Evolutionary conservation across 2,113 vertebrate species (phyloP).

Genomic region (Misgurnus anguillicaudatus): DNA sequence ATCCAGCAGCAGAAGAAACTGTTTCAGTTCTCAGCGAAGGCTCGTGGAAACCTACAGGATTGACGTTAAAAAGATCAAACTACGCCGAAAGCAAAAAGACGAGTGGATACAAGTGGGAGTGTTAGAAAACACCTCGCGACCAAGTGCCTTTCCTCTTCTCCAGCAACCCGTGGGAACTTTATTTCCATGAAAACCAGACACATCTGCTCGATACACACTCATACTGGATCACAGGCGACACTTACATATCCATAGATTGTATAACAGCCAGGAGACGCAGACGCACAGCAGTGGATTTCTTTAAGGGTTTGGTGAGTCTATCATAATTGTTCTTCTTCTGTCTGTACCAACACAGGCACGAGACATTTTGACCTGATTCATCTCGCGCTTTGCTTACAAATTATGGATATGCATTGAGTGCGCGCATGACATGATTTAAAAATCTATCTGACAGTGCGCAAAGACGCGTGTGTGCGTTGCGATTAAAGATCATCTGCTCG

Average conservation of each 20-base stretch:
- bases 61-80: slow-evolving; percentile 33
- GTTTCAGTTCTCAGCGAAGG: slow-evolving; percentile 57
- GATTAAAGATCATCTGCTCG: slow-evolving; percentile 17
- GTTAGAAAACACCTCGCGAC: slow-evolving; percentile 25
- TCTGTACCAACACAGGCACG: neutral
- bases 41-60: slow-evolving; percentile 54
- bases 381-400: slow-evolving; percentile 24
- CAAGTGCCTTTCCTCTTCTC: slow-evolving; percentile 34
- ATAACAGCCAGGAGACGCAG: neutral
- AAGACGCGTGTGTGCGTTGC: neutral
- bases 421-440: slow-evolving; percentile 9
- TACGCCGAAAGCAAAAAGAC: neutral
- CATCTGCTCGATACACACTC: slow-evolving; percentile 19
- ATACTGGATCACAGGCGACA: neutral
- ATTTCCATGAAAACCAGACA: slow-evolving; percentile 1
- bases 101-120: slow-evolving; percentile 29
- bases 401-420: slow-evolving; percentile 26
- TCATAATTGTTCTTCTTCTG: neutral
- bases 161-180: slow-evolving; percentile 44
- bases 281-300: neutral
- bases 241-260: slow-evolving; percentile 37
- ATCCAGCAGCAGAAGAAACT: slow-evolving; percentile 63
- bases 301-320: slow-evolving; percentile 40
- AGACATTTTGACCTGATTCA: slow-evolving; percentile 20
- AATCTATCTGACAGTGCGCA: slow-evolving; percentile 4